phyloP scores from a whole-genome alignment of 2,888 invertebrate genomes.

The Drosophila cognata region DNA sequence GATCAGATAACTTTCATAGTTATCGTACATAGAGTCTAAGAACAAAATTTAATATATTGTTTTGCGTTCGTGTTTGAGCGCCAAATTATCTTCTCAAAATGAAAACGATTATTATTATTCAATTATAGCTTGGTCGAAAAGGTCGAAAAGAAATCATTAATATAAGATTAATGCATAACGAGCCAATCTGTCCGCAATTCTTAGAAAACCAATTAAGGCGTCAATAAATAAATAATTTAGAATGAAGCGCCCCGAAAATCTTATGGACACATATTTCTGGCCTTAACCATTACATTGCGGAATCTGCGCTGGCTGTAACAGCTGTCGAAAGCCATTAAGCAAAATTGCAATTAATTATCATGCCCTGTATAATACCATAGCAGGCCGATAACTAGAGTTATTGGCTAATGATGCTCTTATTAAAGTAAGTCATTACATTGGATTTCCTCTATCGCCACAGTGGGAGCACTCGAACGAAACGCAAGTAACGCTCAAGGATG shows the following conservation, averaged over 20 bases:
- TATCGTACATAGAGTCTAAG: neutral
- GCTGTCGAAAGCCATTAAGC: constrained; percentile 11
- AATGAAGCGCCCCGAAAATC: neutral
- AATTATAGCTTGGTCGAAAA: constrained; percentile 2
- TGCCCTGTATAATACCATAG: constrained; percentile 1
- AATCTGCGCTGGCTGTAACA: constrained; percentile 3
- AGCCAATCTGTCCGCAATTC: constrained; percentile 2
- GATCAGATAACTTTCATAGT: neutral
- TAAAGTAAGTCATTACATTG: constrained; percentile 2
- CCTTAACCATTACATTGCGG: neutral
- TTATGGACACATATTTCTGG: constrained; percentile 8
- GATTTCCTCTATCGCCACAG: constrained; percentile 52
- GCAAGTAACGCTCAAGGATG: constrained; percentile 87
- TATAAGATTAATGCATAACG: constrained; percentile 3
- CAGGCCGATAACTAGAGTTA: neutral
- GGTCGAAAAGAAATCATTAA: neutral
- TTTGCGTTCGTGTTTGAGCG: neutral
- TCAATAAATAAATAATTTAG: constrained; percentile 15
- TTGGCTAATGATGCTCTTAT: constrained; percentile 1
- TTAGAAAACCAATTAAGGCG: constrained; percentile 5
- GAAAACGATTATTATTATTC: neutral
- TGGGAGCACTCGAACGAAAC: constrained; percentile 83
- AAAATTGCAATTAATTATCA: constrained; percentile 8
- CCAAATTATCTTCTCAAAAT: neutral
- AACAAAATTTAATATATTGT: neutral